Evolutionary conservation across 2,797 vertebrate species (phyloP).

Genomic region (Danio choprae): DNA sequence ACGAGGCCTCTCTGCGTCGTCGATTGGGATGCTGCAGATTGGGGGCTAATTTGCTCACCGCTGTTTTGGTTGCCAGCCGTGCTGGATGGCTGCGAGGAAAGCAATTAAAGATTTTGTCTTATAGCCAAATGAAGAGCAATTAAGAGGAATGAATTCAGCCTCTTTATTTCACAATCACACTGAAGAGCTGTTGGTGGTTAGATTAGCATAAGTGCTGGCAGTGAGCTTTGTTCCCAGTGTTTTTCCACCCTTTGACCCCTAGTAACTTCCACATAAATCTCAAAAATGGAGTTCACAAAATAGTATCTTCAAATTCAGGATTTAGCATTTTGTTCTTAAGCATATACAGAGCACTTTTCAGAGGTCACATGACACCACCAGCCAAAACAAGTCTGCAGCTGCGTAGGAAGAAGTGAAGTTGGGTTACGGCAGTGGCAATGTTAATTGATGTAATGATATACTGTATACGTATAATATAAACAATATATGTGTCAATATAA

Average conservation of each 20-base stretch:
- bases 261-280: slow-evolving; percentile 16
- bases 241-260: slow-evolving; percentile 47
- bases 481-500: no score
- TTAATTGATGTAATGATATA: slow-evolving; percentile 42
- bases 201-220: slow-evolving; percentile 56
- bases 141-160: slow-evolving; percentile 65
- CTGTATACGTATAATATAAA: no score
- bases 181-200: slow-evolving; percentile 61
- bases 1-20: slow-evolving; percentile 54
- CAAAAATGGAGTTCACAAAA: neutral
- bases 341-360: neutral
- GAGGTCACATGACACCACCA: neutral
- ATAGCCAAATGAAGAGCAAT: slow-evolving; percentile 63
- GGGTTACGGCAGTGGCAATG: slow-evolving; percentile 11
- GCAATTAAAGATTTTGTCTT: slow-evolving; percentile 69
- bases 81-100: slow-evolving; percentile 60
- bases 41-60: slow-evolving; percentile 53
- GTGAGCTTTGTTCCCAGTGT: slow-evolving; percentile 36
- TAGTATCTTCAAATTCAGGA: neutral
- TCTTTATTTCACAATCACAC: slow-evolving; percentile 64
- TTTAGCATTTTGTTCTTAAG: neutral
- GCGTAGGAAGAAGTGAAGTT: neutral
- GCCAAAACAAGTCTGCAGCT: slow-evolving; percentile 10
- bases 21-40: slow-evolving; percentile 47
- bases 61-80: slow-evolving; percentile 49